Evolutionary conservation across 2,888 invertebrate species (phyloP), one percentile per base, ranked within the genome.

Genomic region (Cylindroiulus punctatus): DNA sequence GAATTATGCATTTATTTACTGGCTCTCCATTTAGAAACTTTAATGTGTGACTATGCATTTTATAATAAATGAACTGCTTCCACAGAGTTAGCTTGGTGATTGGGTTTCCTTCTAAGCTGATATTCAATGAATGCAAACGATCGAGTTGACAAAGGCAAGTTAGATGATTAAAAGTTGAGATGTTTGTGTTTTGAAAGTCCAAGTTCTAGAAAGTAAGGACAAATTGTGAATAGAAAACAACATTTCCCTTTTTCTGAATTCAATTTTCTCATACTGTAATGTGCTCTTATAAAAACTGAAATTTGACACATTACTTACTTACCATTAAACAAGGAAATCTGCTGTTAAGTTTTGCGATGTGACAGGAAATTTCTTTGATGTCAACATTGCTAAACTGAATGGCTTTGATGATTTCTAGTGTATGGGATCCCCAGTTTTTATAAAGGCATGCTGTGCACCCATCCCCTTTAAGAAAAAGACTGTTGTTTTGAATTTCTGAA

Each of bases 281-380:
- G n/a, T 52, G 10, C 14, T 47, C 1, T 47, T 17, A 14, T 17
- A 47, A 10, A 47, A 47, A 47, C 10, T 17, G 14, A 52, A 52
- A 52, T 52, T 14, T n/a, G 14, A 17, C n/a, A n/a, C 4, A 52
- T 32, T 14, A 17, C 2, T 4, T 36, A 76, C 76, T 0, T 76
- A 76, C 76, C 76, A 76, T 76, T 76, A 76, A 76, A 76, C 76
- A 76, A 30, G 76, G 76, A 30, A 76, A 76, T 76, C 76, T 76
- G 30, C 26, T 76, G 26, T 32, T 76, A 17, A 76, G 32, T 30
- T 76, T 76, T 30, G 30, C 76, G 2, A 76, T 76, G 17, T 76
- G 76, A 76, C 26, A 30, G 17, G 76, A 26, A 76, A 76, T 76
- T 76, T 76, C 76, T 76, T 76, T 30, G 76, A 76, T 76, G 76